Evolutionary conservation across 2,888 invertebrate species (phyloP), one percentile per base, ranked within the genome.

Genomic region (Nematopogon swammerdamellus): DNA sequence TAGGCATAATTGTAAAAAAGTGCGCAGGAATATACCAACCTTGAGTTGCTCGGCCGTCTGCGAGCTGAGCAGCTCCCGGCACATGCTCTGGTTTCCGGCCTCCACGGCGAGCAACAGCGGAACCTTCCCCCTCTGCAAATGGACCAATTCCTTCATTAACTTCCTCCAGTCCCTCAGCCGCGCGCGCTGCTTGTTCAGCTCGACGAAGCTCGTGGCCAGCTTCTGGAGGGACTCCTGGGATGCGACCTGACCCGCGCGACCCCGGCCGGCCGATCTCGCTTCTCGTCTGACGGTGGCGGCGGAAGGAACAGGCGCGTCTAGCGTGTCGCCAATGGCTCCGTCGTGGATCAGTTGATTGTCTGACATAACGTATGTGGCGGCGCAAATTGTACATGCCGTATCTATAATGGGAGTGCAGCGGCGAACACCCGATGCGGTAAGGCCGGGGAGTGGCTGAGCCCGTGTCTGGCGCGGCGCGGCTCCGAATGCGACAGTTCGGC

Each of bases 51-150:
- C 92, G 48, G 91, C 87, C 48, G 92, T 89, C 75, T 91, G 90
- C 60, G 91, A 87, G 61, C 90, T 86, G 57, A 99, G 83, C 49
- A 99, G 85, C 73, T 97, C 96, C 57, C 95, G 87, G 67, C 94
- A 93, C 86, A 97, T 95, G 57, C 93, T 91, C 74, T 95, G 91
- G 80, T 97, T 97, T 49, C 97, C 97, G 20, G 92, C 91, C 74
- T 97, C 95, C 60, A 95, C 92, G 50, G 97, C 95, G 70, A 95
- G 82, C 65, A 97, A 87, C 64, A 98, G 81, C 59, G 98, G 95
- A 63, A 97, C 89, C 80, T 92, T 93, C 56, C 95, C 96, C 73
- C 89, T 88, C 95, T 96, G 83, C 60, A 84, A 84, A 58, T 58
- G 55, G 67, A 80, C 72, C 75, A 80, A 69, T 70, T 81, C 80